Conservation (phyloP, 2,797 vertebrate species). For the Lagocephalus sceleratus region DNA sequence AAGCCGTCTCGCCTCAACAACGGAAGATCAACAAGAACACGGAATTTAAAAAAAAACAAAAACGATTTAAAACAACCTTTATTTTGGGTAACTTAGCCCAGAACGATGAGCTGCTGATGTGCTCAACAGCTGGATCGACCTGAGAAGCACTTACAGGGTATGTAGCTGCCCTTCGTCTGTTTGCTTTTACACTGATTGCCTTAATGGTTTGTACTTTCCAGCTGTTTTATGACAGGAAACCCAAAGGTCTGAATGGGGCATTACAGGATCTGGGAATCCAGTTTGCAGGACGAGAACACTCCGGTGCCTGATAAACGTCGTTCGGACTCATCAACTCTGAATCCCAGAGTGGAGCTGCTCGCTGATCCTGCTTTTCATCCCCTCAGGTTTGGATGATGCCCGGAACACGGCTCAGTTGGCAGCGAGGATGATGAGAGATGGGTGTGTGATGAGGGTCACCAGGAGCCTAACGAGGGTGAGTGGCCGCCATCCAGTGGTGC, state of each 20-base stretch:
- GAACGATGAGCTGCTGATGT: slow-evolving; percentile 83
- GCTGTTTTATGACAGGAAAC: slow-evolving; percentile 90
- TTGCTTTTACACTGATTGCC: not conserved
- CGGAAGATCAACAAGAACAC: no score
- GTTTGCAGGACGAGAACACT: slow-evolving; percentile 92
- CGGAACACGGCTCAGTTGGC: slow-evolving; percentile 89
- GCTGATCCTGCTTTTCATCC: not conserved
- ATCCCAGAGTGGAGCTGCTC: no score
- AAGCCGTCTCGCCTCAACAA: no score
- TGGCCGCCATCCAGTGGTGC: slow-evolving; percentile 53
- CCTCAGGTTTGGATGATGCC: slow-evolving; percentile 88
- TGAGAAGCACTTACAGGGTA: slow-evolving; percentile 90
- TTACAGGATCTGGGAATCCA: slow-evolving; percentile 90
- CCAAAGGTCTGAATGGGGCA: slow-evolving; percentile 90
- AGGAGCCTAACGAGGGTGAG: slow-evolving; percentile 86
- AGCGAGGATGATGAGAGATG: slow-evolving; percentile 87
- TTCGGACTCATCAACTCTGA: no score
- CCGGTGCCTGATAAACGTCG: slow-evolving; percentile 68
- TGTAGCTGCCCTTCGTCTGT: slow-evolving; percentile 13
- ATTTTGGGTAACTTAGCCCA: no score
- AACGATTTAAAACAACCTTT: no score
- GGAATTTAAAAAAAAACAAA: no score
- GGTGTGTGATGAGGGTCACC: slow-evolving; percentile 87
- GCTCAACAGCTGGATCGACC: slow-evolving; percentile 93
- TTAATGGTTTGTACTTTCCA: slow-evolving; percentile 44